These are phyloP conservation scores for Anolis carolinensis DNA, from an alignment of 2,113 vertebrate species.

Conservation along the genomic window DNA sequence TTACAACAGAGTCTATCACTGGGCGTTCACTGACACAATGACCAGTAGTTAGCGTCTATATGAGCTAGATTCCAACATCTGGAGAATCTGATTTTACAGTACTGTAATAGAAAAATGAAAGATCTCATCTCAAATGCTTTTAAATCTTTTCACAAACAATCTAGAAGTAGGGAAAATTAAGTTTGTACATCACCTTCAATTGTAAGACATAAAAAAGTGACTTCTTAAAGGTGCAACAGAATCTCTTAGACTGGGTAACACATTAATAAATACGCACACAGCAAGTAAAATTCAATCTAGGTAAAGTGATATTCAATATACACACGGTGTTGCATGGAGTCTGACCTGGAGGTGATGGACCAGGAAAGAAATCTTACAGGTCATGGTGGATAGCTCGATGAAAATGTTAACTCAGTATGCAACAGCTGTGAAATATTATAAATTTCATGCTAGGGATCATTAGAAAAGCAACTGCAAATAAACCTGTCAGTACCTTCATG, in stretches of 20 bases:
- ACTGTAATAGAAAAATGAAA: too few species aligned
- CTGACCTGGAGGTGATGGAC: not conserved
- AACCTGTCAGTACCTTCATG: not conserved
- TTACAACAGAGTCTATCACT: too few species aligned
- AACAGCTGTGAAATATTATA: not conserved
- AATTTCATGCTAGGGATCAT: conserved; percentile 10
- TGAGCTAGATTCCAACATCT: too few species aligned
- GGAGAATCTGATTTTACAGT: too few species aligned
- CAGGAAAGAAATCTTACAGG: not conserved
- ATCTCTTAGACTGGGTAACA: not conserved
- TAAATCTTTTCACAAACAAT: not conserved
- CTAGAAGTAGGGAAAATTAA: not conserved
- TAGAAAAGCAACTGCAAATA: not conserved
- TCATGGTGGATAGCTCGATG: not conserved
- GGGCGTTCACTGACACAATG: too few species aligned
- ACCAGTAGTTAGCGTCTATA: too few species aligned
- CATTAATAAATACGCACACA: too few species aligned
- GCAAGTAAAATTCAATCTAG: not conserved
- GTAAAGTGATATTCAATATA: not conserved
- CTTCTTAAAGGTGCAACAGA: not conserved
- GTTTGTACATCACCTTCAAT: not conserved
- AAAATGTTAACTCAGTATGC: conserved; percentile 8
- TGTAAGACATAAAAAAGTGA: not conserved
- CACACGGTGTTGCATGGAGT: too few species aligned
- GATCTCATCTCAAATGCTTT: not conserved